Evolutionary conservation across 1,140 invertebrate species (phyloP).

Genomic region (Theocolax elegans): DNA sequence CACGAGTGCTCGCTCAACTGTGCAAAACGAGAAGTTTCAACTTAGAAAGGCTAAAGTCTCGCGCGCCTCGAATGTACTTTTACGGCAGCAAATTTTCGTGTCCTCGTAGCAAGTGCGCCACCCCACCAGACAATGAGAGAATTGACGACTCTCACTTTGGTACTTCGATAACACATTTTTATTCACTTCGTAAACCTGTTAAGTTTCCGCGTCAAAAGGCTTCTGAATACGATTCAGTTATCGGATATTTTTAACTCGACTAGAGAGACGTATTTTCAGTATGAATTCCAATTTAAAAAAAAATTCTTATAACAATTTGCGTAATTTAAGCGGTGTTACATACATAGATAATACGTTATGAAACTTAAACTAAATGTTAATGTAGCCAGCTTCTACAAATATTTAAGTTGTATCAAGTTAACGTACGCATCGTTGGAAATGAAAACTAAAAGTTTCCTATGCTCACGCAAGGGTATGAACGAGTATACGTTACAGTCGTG

Average conservation of each 20-base stretch:
- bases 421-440: too few relatives aligned
- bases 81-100: constrained; percentile 3
- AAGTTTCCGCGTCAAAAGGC: background rate
- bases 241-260: background rate
- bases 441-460: too few relatives aligned
- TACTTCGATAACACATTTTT: constrained; percentile 7
- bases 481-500: too few relatives aligned
- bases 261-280: too few relatives aligned
- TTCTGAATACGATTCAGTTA: background rate
- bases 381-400: too few relatives aligned
- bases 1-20: background rate
- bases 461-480: too few relatives aligned
- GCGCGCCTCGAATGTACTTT: background rate
- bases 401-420: too few relatives aligned
- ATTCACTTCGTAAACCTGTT: background rate
- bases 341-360: too few relatives aligned
- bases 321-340: too few relatives aligned
- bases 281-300: too few relatives aligned
- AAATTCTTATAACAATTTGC: too few relatives aligned
- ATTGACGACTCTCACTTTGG: background rate
- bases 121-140: background rate
- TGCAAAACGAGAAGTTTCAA: constrained; percentile 6
- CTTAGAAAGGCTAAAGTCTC: background rate
- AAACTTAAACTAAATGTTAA: too few relatives aligned
- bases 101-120: background rate